These are phyloP conservation scores for Platycnemis pennipes DNA, from an alignment of 2,888 invertebrate genomes.

Conservation along the genomic window DNA sequence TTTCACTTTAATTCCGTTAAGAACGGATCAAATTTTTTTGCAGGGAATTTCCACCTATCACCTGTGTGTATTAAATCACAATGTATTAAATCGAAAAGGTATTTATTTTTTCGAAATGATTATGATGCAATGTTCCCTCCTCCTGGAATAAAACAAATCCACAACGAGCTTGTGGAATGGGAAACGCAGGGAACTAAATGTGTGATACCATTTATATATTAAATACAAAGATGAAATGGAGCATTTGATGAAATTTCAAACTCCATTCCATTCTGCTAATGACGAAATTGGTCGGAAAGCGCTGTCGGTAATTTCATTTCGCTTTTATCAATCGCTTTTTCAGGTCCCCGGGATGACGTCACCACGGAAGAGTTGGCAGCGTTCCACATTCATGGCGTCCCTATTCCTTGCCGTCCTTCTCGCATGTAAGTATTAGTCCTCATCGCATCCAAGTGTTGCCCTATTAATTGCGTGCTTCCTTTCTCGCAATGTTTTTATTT, in stretches of 20 bases:
- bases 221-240: background rate
- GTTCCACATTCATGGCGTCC: background rate
- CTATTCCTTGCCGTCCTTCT: constrained; percentile 12
- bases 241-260: background rate
- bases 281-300: background rate
- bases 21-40: background rate
- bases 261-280: background rate
- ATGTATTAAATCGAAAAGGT: background rate
- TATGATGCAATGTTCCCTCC: background rate
- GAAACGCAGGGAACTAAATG: background rate
- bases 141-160: background rate
- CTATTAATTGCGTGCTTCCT: background rate
- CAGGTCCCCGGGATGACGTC: background rate
- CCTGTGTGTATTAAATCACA: background rate
- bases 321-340: background rate
- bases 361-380: background rate
- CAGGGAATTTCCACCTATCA: background rate
- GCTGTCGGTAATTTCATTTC: background rate
- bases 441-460: background rate
- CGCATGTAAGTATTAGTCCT: background rate
- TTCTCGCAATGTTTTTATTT: background rate
- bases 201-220: background rate
- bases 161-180: background rate
- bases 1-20: background rate
- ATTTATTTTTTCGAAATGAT: background rate